Base-by-base conservation (phyloP, 2,113 vertebrate species). In the Desmodus rotundus region DNA sequence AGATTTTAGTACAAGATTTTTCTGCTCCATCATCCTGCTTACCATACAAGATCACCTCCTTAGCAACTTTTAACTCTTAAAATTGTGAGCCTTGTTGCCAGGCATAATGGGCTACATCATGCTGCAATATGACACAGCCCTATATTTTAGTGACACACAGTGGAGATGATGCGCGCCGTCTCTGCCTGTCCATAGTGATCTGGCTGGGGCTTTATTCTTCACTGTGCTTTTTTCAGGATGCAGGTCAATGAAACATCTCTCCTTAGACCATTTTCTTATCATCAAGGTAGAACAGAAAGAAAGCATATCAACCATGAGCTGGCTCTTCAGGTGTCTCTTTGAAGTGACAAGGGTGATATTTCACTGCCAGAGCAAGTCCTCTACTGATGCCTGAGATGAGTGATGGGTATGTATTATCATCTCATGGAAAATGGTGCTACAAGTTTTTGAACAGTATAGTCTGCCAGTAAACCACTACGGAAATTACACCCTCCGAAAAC, bases 181-280 rank as follows among this genome's bases (percentile, higher is more conserved):
- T 89, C 1, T 56, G 2, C 33, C 58, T 52, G 14, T n/a, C 26
- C 41, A 38, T 19, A n/a, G 11, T 65, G 24, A 58, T 58, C 36
- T 80, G 24, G 28, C 14, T 36, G 24, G 41, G 26, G 2, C 17
- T 70, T 89, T 78, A 36, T 65, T 58, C n/a, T 52, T 45, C 5
- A 10, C 2, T 31, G 28, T 73, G 15, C 73, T 89, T 82, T 77
- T 74, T 26, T 8, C 16, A n/a, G 19, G 54, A 58, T 7, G 2
- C 47, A 50, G 13, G 28, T 83, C 24, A 24, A 61, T 33, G 19
- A 0, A 61, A 8, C 12, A 84, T 4, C 73, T 89, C 13, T 80
- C 22, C 77, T 77, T 87, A 78, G 7, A 86, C 47, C 47, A 89
- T 78, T 91, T 87, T 94, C n/a, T 54, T 61, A n/a, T 92, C n/a